Evolutionary conservation across 2,113 vertebrate genomes (phyloP).

Genomic region (Agapornis roseicollis): DNA sequence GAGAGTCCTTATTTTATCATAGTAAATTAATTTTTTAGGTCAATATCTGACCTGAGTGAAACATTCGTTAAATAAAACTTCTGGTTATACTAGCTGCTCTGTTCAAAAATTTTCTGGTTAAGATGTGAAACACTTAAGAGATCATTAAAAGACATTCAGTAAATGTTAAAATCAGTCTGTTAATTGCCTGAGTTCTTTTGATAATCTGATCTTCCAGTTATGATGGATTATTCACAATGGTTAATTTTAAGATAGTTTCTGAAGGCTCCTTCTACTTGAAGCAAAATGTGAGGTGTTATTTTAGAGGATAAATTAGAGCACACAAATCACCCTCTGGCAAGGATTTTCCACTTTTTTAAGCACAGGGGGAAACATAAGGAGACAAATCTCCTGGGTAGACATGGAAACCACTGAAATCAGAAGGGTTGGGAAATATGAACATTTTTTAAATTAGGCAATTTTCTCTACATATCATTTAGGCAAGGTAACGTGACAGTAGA

Average conservation of each 20-base stretch:
- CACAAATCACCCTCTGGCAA: not conserved
- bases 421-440: not conserved
- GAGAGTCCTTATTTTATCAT: not conserved
- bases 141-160: not conserved
- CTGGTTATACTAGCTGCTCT: not conserved
- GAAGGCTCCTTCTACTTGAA: not conserved
- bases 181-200: not conserved
- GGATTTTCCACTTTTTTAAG: not conserved
- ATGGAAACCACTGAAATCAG: not conserved
- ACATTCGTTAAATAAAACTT: not conserved
- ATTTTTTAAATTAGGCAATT: not conserved
- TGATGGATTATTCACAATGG: not conserved
- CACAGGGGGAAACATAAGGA: not conserved
- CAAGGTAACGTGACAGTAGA: not conserved
- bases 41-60: not conserved
- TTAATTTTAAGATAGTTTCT: not conserved
- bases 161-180: not conserved
- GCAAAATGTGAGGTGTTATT: not conserved
- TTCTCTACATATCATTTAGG: not conserved
- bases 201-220: not conserved
- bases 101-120: not conserved
- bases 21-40: not conserved
- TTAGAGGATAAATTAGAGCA: not conserved
- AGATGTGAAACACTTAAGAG: not conserved
- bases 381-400: not conserved